Evolutionary conservation across 2,797 vertebrate genomes (phyloP).

Genomic region (Gallinago nigripennis): DNA sequence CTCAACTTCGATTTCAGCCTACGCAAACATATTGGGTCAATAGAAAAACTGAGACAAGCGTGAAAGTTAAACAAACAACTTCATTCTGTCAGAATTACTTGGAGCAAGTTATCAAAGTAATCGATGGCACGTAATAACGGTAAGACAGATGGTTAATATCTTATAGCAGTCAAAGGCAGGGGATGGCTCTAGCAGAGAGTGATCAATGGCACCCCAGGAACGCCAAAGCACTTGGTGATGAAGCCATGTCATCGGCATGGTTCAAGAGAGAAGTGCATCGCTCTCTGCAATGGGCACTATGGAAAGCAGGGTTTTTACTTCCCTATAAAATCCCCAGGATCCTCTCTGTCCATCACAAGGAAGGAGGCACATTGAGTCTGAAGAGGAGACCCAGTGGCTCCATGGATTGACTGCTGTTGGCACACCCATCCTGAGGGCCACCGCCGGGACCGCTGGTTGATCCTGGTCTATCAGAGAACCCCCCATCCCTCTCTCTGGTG

Average conservation of each 20-base stretch:
- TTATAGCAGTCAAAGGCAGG: conserved; percentile 32
- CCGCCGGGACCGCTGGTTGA: fast-evolving
- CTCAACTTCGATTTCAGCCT: conserved; percentile 18
- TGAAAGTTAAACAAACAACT: conserved; percentile 54
- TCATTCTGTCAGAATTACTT: conserved; percentile 54
- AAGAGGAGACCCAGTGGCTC: background rate
- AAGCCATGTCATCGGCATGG: background rate
- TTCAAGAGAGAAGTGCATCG: background rate
- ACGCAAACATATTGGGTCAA: conserved; percentile 17
- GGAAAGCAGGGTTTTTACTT: background rate
- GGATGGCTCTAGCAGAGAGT: background rate
- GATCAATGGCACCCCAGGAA: conserved; percentile 20
- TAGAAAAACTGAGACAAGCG: background rate
- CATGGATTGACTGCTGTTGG: fast-evolving
- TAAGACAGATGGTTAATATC: conserved; percentile 39
- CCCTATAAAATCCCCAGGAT: background rate
- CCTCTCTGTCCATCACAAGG: background rate
- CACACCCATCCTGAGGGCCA: fast-evolving
- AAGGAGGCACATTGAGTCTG: background rate
- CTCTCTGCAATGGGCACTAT: background rate
- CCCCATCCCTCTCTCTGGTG: background rate
- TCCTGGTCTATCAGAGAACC: background rate
- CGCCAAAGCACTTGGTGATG: background rate
- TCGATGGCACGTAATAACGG: conserved; percentile 50
- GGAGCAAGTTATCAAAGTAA: conserved; percentile 66